Percentiles rank a stretch among this genome's conserved stretches.
Evolutionary conservation across 2,888 invertebrate species (phyloP).

Genomic region (Pocota personata): DNA sequence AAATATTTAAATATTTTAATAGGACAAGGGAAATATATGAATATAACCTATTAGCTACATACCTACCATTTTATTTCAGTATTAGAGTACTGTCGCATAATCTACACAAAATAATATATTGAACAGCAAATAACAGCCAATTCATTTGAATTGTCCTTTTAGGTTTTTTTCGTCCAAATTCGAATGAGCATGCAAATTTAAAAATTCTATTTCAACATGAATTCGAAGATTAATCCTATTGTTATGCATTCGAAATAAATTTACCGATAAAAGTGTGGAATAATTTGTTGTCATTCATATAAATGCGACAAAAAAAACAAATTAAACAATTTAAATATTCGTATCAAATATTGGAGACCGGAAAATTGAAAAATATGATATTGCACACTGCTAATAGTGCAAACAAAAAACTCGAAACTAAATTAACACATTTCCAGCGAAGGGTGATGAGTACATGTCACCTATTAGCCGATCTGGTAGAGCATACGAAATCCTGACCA

Average conservation of each 20-base stretch:
- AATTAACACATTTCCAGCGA: not conserved
- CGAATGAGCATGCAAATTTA: too few relatives aligned
- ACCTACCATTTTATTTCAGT: too few relatives aligned
- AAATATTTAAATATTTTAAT: too few relatives aligned
- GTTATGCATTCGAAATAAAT: not conserved
- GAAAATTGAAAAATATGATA: not conserved
- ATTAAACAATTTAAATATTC: not conserved
- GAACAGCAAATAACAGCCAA: too few relatives aligned
- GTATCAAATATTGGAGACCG: not conserved
- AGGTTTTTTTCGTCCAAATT: too few relatives aligned
- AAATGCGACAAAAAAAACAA: not conserved
- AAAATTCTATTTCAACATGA: not conserved
- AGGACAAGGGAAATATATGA: too few relatives aligned
- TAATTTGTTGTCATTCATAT: not conserved
- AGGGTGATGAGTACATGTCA: not conserved
- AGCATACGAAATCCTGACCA: constrained; percentile 18
- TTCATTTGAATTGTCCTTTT: too few relatives aligned
- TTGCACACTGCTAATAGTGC: not conserved
- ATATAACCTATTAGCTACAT: too few relatives aligned
- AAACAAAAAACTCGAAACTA: not conserved
- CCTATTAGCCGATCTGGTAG: constrained; percentile 20
- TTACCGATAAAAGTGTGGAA: not conserved
- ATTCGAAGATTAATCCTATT: not conserved
- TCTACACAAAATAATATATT: too few relatives aligned
- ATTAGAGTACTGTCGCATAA: too few relatives aligned